Evolutionary conservation across 2,113 vertebrate genomes (phyloP).

Genomic region (Ageneiosus marmoratus): DNA sequence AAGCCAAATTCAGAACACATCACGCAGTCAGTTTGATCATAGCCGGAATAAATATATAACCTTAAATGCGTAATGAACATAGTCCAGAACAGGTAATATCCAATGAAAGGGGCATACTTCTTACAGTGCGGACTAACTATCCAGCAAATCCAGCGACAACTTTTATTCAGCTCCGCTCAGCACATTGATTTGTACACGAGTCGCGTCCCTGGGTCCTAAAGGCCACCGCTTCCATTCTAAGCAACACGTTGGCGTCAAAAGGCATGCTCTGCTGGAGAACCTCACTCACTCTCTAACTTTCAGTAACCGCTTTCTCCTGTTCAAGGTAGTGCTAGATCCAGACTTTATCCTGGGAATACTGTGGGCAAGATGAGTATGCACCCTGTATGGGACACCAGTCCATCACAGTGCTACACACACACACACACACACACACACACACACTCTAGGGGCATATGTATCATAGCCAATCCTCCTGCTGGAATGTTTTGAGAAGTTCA

Average conservation of each 20-base stretch:
- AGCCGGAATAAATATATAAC: not conserved
- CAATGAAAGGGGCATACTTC: not conserved
- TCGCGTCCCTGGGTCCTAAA: slow-evolving; percentile 42
- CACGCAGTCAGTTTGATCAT: not conserved
- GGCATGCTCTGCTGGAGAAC: not conserved
- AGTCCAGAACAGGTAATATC: slow-evolving; percentile 8
- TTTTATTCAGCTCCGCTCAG: slow-evolving; percentile 1
- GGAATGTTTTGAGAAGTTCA: not conserved
- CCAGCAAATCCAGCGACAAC: not conserved
- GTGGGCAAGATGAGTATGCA: too few relatives aligned
- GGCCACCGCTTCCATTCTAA: not conserved
- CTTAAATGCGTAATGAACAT: too few relatives aligned
- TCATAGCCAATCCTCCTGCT: not conserved
- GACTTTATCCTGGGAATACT: too few relatives aligned
- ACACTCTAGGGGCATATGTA: not conserved
- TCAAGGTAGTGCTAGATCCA: not conserved
- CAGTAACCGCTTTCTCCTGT: not conserved
- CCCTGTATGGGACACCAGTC: not conserved
- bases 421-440: not conserved
- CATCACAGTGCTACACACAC: too few relatives aligned
- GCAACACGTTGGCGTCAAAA: not conserved
- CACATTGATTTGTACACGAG: not conserved
- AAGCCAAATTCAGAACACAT: not conserved
- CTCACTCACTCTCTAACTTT: not conserved
- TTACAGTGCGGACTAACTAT: not conserved